Evolutionary conservation across 2,113 vertebrate species (phyloP), one percentile per base, ranked within the genome.

Genomic region (Mixornis gularis): DNA sequence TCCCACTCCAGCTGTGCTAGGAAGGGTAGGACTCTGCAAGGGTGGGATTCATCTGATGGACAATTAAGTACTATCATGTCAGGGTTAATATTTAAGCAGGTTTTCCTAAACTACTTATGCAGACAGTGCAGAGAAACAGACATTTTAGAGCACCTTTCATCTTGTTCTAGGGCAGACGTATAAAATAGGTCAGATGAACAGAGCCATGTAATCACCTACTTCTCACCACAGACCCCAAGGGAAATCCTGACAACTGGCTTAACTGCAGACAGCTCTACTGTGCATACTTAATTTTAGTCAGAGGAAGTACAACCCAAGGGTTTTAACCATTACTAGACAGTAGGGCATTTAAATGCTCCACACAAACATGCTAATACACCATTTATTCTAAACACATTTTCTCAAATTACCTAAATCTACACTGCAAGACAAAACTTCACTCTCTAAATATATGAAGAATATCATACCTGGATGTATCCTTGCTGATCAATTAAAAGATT

Each of bases 401-500:
- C 22, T 30, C 55, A 6, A 78, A 78, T 55, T 60, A 86, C 10
- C 32, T 78, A 72, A 83, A 16, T 58, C 29, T 68, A 55, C 7
- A 40, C 5, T 30, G 30, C 34, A 85, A 74, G 41, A 38, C 13
- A 78, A 82, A 74, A 85, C 17, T 70, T 24, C 13, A 26, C n/a
- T 70, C 53, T 51, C 68, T 65, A 87, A 83, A 49, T 32, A 90
- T 30, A 90, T n/a, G 30, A 90, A 89, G 25, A 72, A 68, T 68
- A 89, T 79, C 96, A 92, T 98, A 99, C 99, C 99, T 99, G 99
- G 94, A 99, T 99, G 94, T 99, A 99, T 94, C 99, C 99, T 98
- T 99, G 99, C 93, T 99, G 99, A 98, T 99, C 99, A 97, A 99
- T 99, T 97, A 99, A 98, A 98, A 99, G 98, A 97, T 99, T 99